Conservation (phyloP, 2,113 vertebrate species). For the Paramormyrops kingsleyae region DNA sequence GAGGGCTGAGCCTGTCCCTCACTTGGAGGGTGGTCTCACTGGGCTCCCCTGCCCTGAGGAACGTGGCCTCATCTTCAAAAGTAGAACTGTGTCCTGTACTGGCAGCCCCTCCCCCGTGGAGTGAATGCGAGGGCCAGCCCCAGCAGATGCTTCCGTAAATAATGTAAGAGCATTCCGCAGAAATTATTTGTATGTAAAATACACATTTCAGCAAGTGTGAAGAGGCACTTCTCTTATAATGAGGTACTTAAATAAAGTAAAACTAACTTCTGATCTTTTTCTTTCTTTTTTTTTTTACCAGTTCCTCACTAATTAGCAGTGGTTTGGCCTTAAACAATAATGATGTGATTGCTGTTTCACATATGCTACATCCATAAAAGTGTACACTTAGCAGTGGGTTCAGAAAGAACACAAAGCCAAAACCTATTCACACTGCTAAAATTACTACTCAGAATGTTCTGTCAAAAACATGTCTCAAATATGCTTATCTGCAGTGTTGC, state of each 20-base stretch:
- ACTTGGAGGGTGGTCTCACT: background rate
- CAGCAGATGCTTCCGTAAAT: background rate
- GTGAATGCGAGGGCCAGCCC: background rate
- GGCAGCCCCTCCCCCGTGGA: background rate
- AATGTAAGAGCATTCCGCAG: background rate
- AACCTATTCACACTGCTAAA: background rate
- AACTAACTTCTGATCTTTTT: background rate
- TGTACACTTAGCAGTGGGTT: background rate
- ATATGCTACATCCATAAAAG: background rate
- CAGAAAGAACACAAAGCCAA: background rate
- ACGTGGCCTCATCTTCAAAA: background rate
- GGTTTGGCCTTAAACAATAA: background rate
- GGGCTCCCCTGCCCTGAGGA: background rate
- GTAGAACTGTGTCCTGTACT: background rate
- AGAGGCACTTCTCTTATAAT: background rate
- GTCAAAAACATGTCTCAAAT: background rate
- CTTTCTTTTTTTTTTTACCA: background rate
- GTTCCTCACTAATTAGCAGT: background rate
- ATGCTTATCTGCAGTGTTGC: background rate
- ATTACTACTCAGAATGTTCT: background rate
- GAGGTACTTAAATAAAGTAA: conserved; percentile 1
- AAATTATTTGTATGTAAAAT: background rate
- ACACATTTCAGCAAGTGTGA: background rate
- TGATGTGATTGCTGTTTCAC: background rate
- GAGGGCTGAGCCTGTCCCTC: background rate